Conservation (phyloP, 37 sponge, comb jelly and placozoan genomes). For the Halisarca cf. caerulea region DNA sequence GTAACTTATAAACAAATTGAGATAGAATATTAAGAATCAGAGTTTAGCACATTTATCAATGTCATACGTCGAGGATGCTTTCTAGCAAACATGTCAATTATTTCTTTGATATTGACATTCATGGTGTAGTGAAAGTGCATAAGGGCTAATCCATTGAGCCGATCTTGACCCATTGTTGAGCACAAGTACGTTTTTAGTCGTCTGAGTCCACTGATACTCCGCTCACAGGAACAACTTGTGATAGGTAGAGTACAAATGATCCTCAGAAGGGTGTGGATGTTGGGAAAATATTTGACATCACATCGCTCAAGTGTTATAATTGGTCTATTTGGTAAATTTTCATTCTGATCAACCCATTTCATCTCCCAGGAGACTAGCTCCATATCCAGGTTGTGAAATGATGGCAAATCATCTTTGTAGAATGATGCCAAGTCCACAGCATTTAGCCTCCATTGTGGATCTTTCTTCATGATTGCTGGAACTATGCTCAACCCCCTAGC, state of each 20-base stretch:
- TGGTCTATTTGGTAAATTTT: background rate
- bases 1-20: background rate
- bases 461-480: constrained; percentile 10
- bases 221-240: constrained; percentile 27
- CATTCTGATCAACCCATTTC: background rate
- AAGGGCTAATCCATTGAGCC: constrained; percentile 28
- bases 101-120: background rate
- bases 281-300: background rate
- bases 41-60: background rate
- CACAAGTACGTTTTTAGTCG: constrained; percentile 34
- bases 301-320: background rate
- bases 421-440: background rate
- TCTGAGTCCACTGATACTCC: constrained; percentile 31
- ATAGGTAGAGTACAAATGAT: background rate
- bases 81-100: background rate
- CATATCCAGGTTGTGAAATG: background rate
- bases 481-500: constrained; percentile 10
- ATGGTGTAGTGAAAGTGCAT: constrained; percentile 23
- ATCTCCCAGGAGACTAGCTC: background rate
- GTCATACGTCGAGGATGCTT: constrained; percentile 21
- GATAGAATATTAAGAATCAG: constrained; percentile 22
- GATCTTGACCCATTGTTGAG: constrained; percentile 19
- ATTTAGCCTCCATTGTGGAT: constrained; percentile 15
- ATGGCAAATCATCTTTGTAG: constrained; percentile 2
- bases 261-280: background rate